phyloP scores from a whole-genome alignment of 2,113 vertebrate genomes.

The Calypte anna region DNA sequence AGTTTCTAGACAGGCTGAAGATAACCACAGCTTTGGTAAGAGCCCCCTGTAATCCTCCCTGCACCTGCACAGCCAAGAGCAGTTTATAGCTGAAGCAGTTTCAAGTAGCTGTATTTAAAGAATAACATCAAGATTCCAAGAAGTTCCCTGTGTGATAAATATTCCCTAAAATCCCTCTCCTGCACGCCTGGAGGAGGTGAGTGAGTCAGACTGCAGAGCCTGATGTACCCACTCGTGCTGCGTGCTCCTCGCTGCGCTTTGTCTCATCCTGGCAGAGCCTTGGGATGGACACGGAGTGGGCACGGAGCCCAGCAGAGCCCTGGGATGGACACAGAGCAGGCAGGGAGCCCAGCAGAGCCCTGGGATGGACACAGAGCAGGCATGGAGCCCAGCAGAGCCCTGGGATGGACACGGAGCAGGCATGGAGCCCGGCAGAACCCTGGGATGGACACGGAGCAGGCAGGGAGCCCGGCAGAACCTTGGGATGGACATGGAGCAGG shows the following conservation, averaged over 20 bases:
- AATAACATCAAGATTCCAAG: not conserved
- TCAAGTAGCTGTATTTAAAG: not conserved
- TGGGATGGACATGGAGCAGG: no score
- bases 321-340: no score
- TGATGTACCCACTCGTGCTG: rapidly evolving
- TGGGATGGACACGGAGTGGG: no score
- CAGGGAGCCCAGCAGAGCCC: not conserved
- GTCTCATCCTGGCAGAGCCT: not conserved
- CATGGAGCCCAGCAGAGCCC: not conserved
- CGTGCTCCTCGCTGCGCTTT: rapidly evolving
- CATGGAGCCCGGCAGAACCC: not conserved
- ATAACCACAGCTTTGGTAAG: not conserved
- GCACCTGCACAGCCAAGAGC: not conserved
- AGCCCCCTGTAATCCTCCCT: not conserved
- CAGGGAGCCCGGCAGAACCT: not conserved
- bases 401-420: no score
- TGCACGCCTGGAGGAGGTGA: rapidly evolving
- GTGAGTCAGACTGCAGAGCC: not conserved
- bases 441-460: no score
- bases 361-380: no score
- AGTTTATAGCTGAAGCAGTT: not conserved
- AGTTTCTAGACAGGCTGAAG: not conserved
- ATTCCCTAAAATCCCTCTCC: not conserved
- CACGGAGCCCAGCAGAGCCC: not conserved
- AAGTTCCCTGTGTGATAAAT: not conserved